phyloP scores from a whole-genome alignment of 2,888 invertebrate species.

The Amblyteles armatorius region DNA sequence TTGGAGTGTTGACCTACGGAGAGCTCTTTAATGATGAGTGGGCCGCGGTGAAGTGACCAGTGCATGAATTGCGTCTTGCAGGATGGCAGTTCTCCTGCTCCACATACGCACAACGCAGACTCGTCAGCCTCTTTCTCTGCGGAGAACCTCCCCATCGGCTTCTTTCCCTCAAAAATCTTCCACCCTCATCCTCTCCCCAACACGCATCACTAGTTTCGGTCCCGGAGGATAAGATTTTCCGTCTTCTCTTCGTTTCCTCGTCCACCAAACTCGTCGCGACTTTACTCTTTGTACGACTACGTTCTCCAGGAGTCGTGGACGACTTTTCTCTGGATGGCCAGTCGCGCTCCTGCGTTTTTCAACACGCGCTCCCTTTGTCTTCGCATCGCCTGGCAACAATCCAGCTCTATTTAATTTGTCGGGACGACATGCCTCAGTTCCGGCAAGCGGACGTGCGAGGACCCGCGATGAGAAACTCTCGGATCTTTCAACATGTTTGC shows the following conservation, averaged over 20 bases:
- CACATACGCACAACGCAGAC: neutral
- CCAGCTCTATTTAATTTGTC: conserved; percentile 77
- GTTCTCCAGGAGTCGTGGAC: neutral
- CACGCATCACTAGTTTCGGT: neutral
- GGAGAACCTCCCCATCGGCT: neutral
- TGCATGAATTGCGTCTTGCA: too few relatives aligned
- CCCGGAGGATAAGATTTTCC: conserved; percentile 21
- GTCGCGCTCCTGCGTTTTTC: neutral
- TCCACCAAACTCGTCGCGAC: neutral
- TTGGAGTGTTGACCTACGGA: too few relatives aligned
- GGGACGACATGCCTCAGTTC: conserved; percentile 20
- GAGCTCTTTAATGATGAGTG: too few relatives aligned
- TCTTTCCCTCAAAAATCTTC: neutral
- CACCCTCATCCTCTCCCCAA: neutral
- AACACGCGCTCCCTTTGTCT: conserved; percentile 9
- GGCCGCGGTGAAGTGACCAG: too few relatives aligned
- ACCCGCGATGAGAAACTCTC: neutral
- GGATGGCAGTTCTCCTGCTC: too few relatives aligned
- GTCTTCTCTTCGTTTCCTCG: conserved; percentile 15
- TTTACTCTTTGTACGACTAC: neutral
- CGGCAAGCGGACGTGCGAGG: conserved; percentile 1
- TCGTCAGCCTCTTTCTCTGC: neutral
- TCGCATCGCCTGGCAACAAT: conserved; percentile 69
- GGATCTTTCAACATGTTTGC: neutral
- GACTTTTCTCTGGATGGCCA: neutral